phyloP scores from a whole-genome alignment of 2,888 invertebrate species.

The Erebia palarica region DNA sequence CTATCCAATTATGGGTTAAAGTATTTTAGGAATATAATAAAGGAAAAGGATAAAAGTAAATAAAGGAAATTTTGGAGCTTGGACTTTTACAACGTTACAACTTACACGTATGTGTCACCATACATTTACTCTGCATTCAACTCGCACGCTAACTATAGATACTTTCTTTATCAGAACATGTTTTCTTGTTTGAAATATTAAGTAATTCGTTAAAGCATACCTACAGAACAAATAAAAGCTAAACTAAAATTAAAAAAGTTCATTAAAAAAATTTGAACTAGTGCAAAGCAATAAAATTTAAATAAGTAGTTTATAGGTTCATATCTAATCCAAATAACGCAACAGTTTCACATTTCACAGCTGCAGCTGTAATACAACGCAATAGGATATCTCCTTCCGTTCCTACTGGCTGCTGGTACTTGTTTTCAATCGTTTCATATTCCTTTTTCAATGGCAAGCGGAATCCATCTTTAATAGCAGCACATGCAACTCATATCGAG shows the following conservation, averaged over 20 bases:
- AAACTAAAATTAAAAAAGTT: background rate
- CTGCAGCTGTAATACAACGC: constrained; percentile 22
- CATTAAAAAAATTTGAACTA: background rate
- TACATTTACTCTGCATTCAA: no score
- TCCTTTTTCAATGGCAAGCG: constrained; percentile 25
- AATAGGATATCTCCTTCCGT: constrained; percentile 24
- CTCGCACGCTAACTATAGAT: no score
- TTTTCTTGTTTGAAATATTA: no score
- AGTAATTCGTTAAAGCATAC: no score
- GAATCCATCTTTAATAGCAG: constrained; percentile 13
- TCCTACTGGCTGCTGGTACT: background rate
- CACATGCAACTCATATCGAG: constrained; percentile 21
- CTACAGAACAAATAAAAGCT: no score
- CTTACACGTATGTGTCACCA: no score
- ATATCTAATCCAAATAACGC: background rate
- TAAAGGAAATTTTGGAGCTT: no score
- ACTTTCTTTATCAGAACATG: no score
- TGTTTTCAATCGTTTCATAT: constrained; percentile 14
- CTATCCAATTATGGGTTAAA: no score
- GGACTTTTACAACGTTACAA: no score
- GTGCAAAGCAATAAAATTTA: background rate
- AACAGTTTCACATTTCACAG: constrained; percentile 9
- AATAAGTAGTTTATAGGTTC: background rate
- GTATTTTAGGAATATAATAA: no score
- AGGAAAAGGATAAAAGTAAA: no score